Conservation (phyloP, 2,113 vertebrate species). For the Passerina amoena region DNA sequence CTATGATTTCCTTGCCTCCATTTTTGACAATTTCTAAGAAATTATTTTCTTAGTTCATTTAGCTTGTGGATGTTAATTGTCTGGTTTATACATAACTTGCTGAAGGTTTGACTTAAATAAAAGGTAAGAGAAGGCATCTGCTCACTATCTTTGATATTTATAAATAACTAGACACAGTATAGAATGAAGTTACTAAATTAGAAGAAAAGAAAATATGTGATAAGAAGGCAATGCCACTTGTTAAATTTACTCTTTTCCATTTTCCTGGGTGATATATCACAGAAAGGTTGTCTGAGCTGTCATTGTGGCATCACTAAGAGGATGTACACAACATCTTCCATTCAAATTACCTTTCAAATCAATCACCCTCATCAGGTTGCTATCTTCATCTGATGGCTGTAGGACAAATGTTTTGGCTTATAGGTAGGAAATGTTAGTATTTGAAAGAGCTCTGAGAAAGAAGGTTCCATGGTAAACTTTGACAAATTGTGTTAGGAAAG, state of each 20-base stretch:
- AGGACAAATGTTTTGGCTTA: slow-evolving; percentile 62
- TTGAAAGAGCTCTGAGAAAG: slow-evolving; percentile 21
- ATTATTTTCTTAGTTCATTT: not conserved
- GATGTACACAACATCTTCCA: slow-evolving; percentile 58
- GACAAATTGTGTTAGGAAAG: slow-evolving; percentile 23
- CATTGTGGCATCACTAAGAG: slow-evolving; percentile 45
- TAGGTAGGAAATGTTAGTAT: slow-evolving; percentile 38
- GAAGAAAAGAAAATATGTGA: slow-evolving; percentile 28
- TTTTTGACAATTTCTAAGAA: slow-evolving; percentile 12
- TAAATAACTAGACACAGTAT: not conserved
- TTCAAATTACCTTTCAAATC: slow-evolving; percentile 65
- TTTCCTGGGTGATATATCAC: slow-evolving; percentile 38
- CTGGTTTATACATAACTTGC: not conserved
- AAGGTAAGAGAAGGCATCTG: not conserved
- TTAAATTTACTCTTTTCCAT: slow-evolving; percentile 55
- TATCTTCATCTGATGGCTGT: slow-evolving; percentile 41
- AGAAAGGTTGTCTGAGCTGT: slow-evolving; percentile 53
- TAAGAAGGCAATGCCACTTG: slow-evolving; percentile 47
- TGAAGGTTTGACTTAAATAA: not conserved
- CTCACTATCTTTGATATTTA: slow-evolving; percentile 4
- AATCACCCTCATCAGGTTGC: slow-evolving; percentile 51
- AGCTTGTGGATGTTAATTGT: not conserved
- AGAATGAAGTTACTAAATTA: slow-evolving; percentile 24
- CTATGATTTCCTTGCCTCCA: not conserved
- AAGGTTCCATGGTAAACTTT: slow-evolving; percentile 3